Conservation (phyloP, 2,113 vertebrate genomes). For the Anthoscopus minutus region DNA sequence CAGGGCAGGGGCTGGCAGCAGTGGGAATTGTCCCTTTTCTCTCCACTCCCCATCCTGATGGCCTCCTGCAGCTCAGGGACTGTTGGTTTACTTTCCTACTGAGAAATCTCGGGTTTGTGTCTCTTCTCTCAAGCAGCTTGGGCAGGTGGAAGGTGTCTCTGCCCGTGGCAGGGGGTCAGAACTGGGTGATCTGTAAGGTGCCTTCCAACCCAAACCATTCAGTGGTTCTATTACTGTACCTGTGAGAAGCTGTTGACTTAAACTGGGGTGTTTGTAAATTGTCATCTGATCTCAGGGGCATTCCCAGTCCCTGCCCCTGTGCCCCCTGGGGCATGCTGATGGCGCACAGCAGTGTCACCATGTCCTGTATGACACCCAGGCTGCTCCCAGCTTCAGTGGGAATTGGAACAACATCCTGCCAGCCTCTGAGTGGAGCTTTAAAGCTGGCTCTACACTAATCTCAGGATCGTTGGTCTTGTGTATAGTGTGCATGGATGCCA, state of each 20-base stretch:
- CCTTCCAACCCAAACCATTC: background rate
- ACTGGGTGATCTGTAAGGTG: background rate
- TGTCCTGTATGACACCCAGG: background rate
- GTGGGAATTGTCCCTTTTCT: background rate
- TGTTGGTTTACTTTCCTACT: background rate
- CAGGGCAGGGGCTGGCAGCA: background rate
- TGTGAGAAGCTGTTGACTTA: background rate
- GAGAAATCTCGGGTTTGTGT: background rate
- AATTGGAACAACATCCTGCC: background rate
- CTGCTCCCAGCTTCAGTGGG: background rate
- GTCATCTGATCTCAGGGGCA: fast-evolving
- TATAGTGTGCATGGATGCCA: background rate
- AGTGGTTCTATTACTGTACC: fast-evolving
- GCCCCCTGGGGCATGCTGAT: background rate
- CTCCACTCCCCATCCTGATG: background rate
- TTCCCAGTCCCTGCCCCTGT: background rate
- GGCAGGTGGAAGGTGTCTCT: background rate
- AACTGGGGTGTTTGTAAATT: background rate
- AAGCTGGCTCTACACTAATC: background rate
- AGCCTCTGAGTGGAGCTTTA: background rate
- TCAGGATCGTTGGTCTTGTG: background rate
- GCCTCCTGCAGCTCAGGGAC: background rate
- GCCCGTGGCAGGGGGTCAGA: background rate
- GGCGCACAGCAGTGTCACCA: background rate
- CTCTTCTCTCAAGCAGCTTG: background rate